phyloP scores from a whole-genome alignment of 2,888 invertebrate genomes.

The Oxytorus armatus region DNA sequence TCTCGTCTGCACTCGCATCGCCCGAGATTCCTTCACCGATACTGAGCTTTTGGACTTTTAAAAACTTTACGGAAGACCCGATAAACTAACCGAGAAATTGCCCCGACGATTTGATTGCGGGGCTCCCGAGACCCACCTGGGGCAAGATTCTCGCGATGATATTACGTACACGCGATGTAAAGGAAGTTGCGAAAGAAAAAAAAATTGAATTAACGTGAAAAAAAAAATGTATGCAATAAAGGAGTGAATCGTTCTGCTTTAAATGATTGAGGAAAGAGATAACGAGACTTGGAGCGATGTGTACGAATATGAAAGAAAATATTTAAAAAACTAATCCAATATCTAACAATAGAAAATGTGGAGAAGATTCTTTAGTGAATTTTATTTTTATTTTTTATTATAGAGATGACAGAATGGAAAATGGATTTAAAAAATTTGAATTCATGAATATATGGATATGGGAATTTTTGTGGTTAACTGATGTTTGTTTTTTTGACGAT shows the following conservation, averaged over 20 bases:
- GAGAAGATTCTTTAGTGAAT: no score
- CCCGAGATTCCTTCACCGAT: slow-evolving; percentile 5
- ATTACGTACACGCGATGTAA: slow-evolving; percentile 19
- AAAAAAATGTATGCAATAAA: no score
- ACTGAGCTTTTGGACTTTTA: background rate
- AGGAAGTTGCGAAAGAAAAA: background rate
- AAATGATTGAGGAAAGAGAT: no score
- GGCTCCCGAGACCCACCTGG: background rate
- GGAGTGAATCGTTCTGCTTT: no score
- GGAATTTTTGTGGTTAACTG: background rate
- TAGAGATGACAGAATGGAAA: background rate
- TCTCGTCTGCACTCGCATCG: slow-evolving; percentile 7
- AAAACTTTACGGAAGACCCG: slow-evolving; percentile 20
- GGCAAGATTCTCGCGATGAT: background rate
- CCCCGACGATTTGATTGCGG: slow-evolving; percentile 5
- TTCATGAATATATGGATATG: background rate
- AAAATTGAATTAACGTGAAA: background rate
- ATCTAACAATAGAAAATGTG: no score
- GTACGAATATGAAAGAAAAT: no score
- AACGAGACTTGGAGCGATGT: no score
- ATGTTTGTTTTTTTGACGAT: slow-evolving; percentile 1
- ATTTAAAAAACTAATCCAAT: no score
- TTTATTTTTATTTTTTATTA: no score
- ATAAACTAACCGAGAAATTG: slow-evolving; percentile 8
- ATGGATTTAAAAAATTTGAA: background rate